phyloP scores from a whole-genome alignment of 2,113 vertebrate genomes.

The Macheiramphus alcinus region DNA sequence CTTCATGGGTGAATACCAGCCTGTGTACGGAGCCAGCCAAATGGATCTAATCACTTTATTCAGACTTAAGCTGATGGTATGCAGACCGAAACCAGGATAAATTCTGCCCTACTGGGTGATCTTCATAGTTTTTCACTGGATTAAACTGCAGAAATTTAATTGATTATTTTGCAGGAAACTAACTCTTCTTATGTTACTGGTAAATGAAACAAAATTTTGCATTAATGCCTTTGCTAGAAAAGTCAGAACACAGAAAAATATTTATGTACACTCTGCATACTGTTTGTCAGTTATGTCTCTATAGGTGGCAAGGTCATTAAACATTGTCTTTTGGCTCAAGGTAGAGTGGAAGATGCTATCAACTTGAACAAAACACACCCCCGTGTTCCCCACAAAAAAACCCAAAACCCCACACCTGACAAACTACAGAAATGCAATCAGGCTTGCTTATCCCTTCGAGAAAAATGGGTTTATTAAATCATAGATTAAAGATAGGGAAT shows the following conservation, averaged over 20 bases:
- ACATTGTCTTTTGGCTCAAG: not conserved
- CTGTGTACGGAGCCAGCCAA: not conserved
- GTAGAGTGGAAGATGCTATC: not conserved
- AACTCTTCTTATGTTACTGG: not conserved
- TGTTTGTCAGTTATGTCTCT: not conserved
- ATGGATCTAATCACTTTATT: not conserved
- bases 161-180: not conserved
- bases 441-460: not conserved
- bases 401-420: not conserved
- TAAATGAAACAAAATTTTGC: not conserved
- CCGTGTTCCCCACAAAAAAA: accelerated
- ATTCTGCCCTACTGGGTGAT: not conserved
- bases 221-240: not conserved
- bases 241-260: not conserved
- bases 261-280: not conserved
- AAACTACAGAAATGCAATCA: not conserved
- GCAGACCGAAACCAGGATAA: not conserved
- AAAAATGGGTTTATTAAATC: slow-evolving; percentile 43
- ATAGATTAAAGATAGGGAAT: slow-evolving; percentile 21
- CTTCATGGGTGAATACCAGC: not conserved
- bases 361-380: not conserved
- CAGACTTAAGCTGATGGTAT: not conserved
- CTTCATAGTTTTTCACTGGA: not conserved
- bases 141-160: not conserved
- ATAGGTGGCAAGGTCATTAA: not conserved